These are phyloP conservation scores for Phoeniculus purpureus DNA, from an alignment of 2,797 vertebrate species.

Conservation along the genomic window DNA sequence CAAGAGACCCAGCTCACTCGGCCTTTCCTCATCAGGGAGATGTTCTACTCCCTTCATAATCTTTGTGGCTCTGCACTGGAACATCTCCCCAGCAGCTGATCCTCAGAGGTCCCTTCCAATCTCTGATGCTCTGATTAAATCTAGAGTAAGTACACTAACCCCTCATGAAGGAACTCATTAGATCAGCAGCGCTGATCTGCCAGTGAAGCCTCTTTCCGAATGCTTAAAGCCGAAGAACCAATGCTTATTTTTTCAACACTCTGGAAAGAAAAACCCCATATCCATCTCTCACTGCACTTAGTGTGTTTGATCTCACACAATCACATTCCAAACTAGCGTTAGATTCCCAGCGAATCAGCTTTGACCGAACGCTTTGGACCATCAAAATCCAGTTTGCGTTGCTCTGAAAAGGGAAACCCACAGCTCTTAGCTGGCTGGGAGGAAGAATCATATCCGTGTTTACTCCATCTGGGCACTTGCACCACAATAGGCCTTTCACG, in stretches of 20 bases:
- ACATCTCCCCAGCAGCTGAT: too few species aligned
- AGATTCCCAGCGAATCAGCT: slow-evolving; percentile 4
- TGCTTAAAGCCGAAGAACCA: slow-evolving; percentile 23
- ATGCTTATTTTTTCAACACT: background rate
- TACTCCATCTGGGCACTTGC: slow-evolving; percentile 53
- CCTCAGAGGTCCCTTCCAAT: too few species aligned
- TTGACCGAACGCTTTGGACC: background rate
- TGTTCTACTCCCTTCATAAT: too few species aligned
- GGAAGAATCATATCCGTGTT: background rate
- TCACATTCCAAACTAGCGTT: background rate
- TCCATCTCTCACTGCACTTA: background rate
- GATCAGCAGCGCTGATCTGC: background rate
- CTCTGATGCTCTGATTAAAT: background rate
- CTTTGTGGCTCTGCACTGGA: too few species aligned
- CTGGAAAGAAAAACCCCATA: background rate
- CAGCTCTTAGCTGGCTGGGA: background rate
- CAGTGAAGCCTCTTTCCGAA: background rate
- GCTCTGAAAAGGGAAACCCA: background rate
- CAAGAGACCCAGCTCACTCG: too few species aligned
- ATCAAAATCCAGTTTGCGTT: background rate
- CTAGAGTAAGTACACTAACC: background rate
- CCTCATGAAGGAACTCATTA: slow-evolving; percentile 41
- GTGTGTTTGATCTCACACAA: background rate
- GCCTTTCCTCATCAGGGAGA: too few species aligned
- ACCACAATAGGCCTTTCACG: slow-evolving; percentile 20